These are phyloP conservation scores for Pristionchus exspectatus DNA, from an alignment of 2,888 invertebrate genomes.

Conservation along the genomic window DNA sequence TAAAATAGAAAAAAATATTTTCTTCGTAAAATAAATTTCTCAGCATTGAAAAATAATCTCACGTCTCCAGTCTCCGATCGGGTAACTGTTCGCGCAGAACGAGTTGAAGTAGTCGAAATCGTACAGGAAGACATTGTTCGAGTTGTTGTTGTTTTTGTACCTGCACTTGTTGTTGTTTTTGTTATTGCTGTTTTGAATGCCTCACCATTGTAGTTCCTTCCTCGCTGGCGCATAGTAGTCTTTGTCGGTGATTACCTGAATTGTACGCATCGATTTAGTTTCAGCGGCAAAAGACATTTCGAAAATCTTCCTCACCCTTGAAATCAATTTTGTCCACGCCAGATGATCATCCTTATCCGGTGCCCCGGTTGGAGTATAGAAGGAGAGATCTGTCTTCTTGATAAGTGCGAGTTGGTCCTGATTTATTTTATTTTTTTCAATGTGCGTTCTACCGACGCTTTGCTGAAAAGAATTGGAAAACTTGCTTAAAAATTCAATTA, in stretches of 20 bases:
- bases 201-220: not conserved
- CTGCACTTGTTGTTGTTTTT: not conserved
- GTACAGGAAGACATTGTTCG: not conserved
- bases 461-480: not conserved
- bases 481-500: not conserved
- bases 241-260: not conserved
- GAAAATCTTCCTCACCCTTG: not conserved
- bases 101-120: slow-evolving; percentile 25
- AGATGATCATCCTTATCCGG: not conserved
- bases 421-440: not conserved
- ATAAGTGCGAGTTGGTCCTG: not conserved
- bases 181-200: not conserved
- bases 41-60: not conserved
- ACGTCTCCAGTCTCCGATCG: not conserved
- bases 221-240: not conserved
- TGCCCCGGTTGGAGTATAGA: not conserved
- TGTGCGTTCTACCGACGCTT: not conserved
- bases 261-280: not conserved
- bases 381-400: not conserved
- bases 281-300: not conserved
- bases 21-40: no score
- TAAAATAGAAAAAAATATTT: not conserved
- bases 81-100: slow-evolving; percentile 12
- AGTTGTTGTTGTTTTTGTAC: slow-evolving; percentile 25
- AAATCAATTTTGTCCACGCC: not conserved